phyloP scores from a whole-genome alignment of 2,888 invertebrate species.

The Fragum whitleyi region DNA sequence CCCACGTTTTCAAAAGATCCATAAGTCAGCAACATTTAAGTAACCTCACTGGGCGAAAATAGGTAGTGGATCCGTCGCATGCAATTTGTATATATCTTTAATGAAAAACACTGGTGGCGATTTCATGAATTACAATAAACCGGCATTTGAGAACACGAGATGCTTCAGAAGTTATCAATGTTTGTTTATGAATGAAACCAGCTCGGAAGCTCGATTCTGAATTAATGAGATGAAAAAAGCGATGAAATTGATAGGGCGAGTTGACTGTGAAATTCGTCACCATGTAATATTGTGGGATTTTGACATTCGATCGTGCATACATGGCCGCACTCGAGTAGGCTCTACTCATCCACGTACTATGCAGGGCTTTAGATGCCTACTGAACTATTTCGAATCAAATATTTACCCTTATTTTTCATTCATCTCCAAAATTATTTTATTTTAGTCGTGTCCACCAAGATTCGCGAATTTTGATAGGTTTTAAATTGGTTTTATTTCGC shows the following conservation, averaged over 20 bases:
- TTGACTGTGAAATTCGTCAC: conserved; percentile 56
- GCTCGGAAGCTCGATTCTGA: conserved; percentile 12
- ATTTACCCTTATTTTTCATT: not conserved
- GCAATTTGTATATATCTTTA: too few relatives aligned
- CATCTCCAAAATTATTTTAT: too few relatives aligned
- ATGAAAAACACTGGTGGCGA: too few relatives aligned
- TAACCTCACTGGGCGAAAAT: too few relatives aligned
- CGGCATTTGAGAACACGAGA: not conserved
- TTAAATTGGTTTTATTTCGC: too few relatives aligned
- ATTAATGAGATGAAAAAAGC: conserved; percentile 22
- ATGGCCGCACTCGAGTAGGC: conserved; percentile 47
- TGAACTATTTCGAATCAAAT: not conserved
- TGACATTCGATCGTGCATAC: conserved; percentile 45
- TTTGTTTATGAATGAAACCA: not conserved
- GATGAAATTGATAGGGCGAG: conserved; percentile 14
- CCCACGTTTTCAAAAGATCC: not conserved
- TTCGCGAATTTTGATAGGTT: too few relatives aligned
- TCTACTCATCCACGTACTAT: conserved; percentile 22
- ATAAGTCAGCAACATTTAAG: too few relatives aligned
- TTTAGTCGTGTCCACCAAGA: too few relatives aligned
- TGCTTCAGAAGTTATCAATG: not conserved
- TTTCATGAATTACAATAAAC: too few relatives aligned
- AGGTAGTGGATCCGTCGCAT: too few relatives aligned
- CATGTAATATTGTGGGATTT: conserved; percentile 28
- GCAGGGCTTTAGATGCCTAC: not conserved